Evolutionary conservation across 2,888 invertebrate species (phyloP).

Genomic region (Hemistola chrysoprasaria): DNA sequence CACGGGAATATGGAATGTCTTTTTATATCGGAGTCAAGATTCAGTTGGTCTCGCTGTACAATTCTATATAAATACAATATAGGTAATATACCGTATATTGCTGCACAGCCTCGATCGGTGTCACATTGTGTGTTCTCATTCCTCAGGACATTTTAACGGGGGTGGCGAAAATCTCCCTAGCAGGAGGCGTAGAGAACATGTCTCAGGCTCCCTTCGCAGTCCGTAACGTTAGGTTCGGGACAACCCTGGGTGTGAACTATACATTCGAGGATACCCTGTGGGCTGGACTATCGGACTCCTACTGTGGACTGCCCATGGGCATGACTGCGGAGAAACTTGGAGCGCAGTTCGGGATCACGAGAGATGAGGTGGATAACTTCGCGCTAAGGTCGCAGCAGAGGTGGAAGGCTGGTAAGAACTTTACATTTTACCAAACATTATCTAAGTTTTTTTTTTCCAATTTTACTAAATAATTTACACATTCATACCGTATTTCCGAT

Average conservation of each 20-base stretch:
- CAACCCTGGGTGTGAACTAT: slow-evolving; percentile 88
- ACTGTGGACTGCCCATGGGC: slow-evolving; percentile 97
- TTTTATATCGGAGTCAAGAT: too few relatives aligned
- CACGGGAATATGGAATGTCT: too few relatives aligned
- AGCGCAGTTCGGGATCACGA: slow-evolving; percentile 88
- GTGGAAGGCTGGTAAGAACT: slow-evolving; percentile 90
- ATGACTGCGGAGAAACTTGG: slow-evolving; percentile 97
- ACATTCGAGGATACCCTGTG: slow-evolving; percentile 95
- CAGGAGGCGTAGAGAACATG: slow-evolving; percentile 98
- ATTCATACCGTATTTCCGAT: too few relatives aligned
- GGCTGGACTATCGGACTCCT: slow-evolving; percentile 91
- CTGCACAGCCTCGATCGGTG: too few relatives aligned
- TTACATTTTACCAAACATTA: too few relatives aligned
- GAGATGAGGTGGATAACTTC: slow-evolving; percentile 93
- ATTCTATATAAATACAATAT: too few relatives aligned
- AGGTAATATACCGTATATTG: too few relatives aligned
- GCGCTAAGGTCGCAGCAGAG: slow-evolving; percentile 91
- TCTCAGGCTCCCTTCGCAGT: slow-evolving; percentile 94
- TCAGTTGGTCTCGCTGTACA: too few relatives aligned
- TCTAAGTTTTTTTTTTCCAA: too few relatives aligned
- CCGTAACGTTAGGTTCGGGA: slow-evolving; percentile 93
- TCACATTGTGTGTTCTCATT: too few relatives aligned
- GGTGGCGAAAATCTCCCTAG: slow-evolving; percentile 91
- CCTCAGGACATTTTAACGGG: slow-evolving; percentile 92
- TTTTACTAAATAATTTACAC: too few relatives aligned